These are phyloP conservation scores for Helostoma temminkii DNA, from an alignment of 2,797 vertebrate species.

Conservation along the genomic window DNA sequence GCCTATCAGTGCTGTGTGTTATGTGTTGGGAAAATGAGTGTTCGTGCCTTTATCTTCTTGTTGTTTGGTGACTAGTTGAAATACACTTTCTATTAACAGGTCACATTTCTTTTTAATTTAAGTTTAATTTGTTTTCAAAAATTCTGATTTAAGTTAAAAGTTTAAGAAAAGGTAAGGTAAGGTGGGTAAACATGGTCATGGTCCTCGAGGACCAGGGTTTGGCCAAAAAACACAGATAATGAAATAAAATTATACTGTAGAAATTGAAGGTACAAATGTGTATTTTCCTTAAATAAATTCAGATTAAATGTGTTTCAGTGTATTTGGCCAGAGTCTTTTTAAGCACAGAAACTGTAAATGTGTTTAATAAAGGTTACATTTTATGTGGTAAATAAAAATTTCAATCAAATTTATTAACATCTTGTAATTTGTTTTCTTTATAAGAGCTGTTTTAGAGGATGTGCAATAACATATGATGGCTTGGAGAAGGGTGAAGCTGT, in stretches of 20 bases:
- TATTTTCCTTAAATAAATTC: neutral
- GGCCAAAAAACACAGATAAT: constrained; percentile 5
- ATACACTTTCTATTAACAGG: neutral
- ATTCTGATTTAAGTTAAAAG: neutral
- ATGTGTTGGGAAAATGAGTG: neutral
- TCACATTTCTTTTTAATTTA: neutral
- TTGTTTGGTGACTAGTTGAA: constrained; percentile 1
- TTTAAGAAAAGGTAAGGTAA: constrained; percentile 11
- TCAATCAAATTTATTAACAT: neutral
- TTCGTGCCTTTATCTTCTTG: constrained; percentile 6
- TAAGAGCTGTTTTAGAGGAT: constrained; percentile 16
- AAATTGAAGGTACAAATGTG: constrained; percentile 24
- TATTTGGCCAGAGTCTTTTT: neutral
- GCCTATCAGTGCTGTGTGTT: neutral
- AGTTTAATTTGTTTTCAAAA: constrained; percentile 31
- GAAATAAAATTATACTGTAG: constrained; percentile 11
- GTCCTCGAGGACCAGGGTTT: too few relatives aligned
- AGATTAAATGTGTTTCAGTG: neutral
- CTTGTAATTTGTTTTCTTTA: neutral
- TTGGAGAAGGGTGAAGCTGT: constrained; percentile 44
- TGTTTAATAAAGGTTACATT: too few relatives aligned
- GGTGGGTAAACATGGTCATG: too few relatives aligned
- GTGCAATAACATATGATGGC: constrained; percentile 19
- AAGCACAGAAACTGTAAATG: too few relatives aligned
- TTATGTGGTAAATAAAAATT: neutral